Conservation (phyloP, 1,140 invertebrate species). For the Drosophila pectinifera region DNA sequence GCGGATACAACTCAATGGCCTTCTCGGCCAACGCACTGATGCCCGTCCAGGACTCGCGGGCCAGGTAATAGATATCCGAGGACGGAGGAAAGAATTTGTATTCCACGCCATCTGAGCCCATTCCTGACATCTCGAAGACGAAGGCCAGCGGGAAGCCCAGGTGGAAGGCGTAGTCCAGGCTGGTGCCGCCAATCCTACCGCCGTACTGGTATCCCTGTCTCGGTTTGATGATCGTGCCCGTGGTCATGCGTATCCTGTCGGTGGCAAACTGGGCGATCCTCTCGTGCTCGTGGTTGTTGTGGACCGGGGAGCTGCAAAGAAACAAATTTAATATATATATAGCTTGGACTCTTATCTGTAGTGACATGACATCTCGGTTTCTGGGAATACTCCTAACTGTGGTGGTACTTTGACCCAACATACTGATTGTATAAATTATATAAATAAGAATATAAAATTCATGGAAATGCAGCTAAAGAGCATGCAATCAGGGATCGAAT, state of each 20-base stretch:
- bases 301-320: background rate
- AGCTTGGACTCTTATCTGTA: background rate
- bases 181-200: conserved; percentile 49
- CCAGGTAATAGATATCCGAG: conserved; percentile 14
- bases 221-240: conserved; percentile 11
- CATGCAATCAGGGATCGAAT: no score
- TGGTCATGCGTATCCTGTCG: conserved; percentile 1
- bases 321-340: background rate
- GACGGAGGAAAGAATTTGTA: conserved; percentile 42
- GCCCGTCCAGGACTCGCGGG: conserved; percentile 44
- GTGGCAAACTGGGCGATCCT: conserved; percentile 39
- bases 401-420: background rate
- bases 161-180: conserved; percentile 50
- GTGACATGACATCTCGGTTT: background rate
- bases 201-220: conserved; percentile 7
- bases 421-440: background rate
- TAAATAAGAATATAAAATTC: no score
- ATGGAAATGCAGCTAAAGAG: no score
- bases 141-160: conserved; percentile 50
- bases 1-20: conserved; percentile 44
- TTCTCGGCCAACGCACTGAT: conserved; percentile 45
- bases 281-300: conserved; percentile 13
- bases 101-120: background rate
- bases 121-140: conserved; percentile 46
- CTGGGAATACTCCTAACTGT: background rate